Evolutionary conservation across 2,888 invertebrate species (phyloP), one percentile per base, ranked within the genome.

Genomic region (Apamea sordens): DNA sequence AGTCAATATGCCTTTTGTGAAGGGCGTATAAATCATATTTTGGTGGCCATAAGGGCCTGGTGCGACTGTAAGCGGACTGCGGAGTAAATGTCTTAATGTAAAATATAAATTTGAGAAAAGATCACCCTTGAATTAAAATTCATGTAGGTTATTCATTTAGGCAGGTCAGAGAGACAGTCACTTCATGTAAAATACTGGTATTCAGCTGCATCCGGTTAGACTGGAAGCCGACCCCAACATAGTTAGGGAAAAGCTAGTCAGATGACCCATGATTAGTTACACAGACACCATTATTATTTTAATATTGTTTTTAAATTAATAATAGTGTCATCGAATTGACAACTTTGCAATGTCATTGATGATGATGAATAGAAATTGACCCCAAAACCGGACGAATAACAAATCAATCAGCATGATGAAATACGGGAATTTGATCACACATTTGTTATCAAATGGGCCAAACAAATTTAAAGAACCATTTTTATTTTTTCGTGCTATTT

Each of bases 21-120:
- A 79, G 86, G 68, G 76, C 73, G 47, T 36, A 81, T 86, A 72
- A 76, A 84, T 86, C 84, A 86, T 86, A 80, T 81, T 86, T 86
- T 76, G 63, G 73, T 72, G 28, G 11, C 15, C 36, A 68, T 84
- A 84, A 80, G n/a, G 86, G 18, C 24, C 1, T 28, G 76, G 86
- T 76, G 36, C 63, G 41, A 81, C n/a, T 69, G 81, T 50, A 1
- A 86, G 80, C 83, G 77, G 63, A 24, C 1, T 61, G 80, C 83
- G 77, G 63, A 24, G 1, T 61, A 2, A 18, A 56, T n/a, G 11
- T 28, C 8, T n/a, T 21, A 15, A 32, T 44, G 0, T 3, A 53
- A 65, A 47, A 53, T 1, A 18, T 18, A 13, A 18, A 44, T 18
- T 47, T 65, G 32, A 56, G 7, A n/a, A 28, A 18, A 50, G 21